Percentiles rank a stretch among this genome's conserved stretches.
Evolutionary conservation across 2,797 vertebrate genomes (phyloP).

Genomic region (Chelonia mydas): DNA sequence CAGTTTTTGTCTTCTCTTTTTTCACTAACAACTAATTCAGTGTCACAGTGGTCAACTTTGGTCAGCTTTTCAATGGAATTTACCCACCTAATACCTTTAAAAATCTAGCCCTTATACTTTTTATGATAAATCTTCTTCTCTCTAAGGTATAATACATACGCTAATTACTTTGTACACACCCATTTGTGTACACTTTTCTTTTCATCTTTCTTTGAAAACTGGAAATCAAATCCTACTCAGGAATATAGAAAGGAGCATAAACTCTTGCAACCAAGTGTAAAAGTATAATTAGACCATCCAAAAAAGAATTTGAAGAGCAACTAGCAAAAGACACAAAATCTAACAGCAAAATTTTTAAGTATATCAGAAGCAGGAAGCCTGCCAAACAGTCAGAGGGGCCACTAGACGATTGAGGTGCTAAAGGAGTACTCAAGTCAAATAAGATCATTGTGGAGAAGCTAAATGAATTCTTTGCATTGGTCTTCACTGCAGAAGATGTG

Average conservation of each 20-base stretch:
- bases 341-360: background rate
- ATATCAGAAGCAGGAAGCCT: background rate
- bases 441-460: background rate
- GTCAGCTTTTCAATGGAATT: background rate
- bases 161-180: background rate
- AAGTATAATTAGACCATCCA: background rate
- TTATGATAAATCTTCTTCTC: too few relatives aligned
- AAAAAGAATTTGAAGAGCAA: background rate
- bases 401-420: background rate
- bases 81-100: background rate
- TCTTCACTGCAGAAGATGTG: background rate
- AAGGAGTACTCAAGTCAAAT: background rate
- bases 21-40: background rate
- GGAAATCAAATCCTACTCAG: background rate
- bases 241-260: background rate
- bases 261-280: background rate
- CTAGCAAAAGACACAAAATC: background rate
- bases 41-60: background rate
- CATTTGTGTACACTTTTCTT: background rate
- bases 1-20: background rate
- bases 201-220: background rate
- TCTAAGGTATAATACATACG: too few relatives aligned
- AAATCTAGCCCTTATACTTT: background rate
- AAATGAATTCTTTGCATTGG: background rate
- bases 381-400: background rate